A percentile compares a stretch with the other conserved stretches of the same genome.
phyloP scores from a whole-genome alignment of 2,797 vertebrate species.

The Sebastes minor region DNA sequence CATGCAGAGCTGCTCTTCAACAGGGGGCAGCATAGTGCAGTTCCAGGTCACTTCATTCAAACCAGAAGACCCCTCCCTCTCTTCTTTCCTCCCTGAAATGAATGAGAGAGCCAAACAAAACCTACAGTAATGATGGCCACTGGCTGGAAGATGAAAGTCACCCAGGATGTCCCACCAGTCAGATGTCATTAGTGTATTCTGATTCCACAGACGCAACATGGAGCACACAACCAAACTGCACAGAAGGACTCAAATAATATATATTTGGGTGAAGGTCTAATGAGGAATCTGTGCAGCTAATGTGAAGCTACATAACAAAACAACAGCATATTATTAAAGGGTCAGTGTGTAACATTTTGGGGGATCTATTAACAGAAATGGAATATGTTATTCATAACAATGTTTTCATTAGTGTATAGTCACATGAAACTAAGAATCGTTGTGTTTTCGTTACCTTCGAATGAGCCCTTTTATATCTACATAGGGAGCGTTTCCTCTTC shows the following conservation, averaged over 20 bases:
- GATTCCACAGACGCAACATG: constrained; percentile 23
- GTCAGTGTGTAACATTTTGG: no score
- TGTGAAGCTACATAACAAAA: neutral
- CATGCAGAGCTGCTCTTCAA: constrained; percentile 52
- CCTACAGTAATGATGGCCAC: constrained; percentile 55
- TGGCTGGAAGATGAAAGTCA: constrained; percentile 63
- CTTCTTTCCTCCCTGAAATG: neutral
- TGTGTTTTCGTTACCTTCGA: no score
- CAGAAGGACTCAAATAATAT: neutral
- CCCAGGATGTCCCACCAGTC: constrained; percentile 39
- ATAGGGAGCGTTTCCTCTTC: no score
- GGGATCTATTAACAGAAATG: no score
- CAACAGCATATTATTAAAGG: neutral
- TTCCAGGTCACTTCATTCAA: constrained; percentile 54
- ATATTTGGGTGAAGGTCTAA: neutral
- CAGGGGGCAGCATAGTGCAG: constrained; percentile 80
- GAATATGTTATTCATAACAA: no score
- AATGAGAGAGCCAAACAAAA: constrained; percentile 45
- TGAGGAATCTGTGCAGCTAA: neutral
- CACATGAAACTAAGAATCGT: no score
- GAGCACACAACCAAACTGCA: neutral
- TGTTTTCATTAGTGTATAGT: no score
- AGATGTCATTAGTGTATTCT: constrained; percentile 54
- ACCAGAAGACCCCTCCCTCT: constrained; percentile 1
- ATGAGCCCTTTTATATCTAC: no score